Base-by-base conservation (phyloP, 2,797 vertebrate species). In the Trachurus trachurus region DNA sequence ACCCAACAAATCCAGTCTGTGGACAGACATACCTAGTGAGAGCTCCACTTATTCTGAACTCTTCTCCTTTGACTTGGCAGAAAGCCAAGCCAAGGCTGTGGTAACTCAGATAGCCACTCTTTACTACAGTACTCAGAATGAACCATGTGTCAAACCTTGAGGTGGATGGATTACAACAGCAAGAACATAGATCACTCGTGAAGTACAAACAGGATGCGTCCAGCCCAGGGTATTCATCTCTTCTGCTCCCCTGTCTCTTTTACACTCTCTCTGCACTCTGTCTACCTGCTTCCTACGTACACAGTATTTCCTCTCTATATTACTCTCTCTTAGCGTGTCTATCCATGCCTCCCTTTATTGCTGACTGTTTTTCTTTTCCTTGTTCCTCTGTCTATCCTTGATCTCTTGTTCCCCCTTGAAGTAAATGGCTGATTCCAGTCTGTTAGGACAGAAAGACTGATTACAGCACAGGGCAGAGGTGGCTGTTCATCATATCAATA, bases 371-470 rank as follows among this genome's bases (percentile, higher is more conserved):
- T 63, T 58, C 31, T 63, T 63, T 63, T 62, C 13, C 13, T 47
- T 9, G 11, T 68, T 22, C 19, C 11, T 42, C 57, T 52, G 52
- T 83, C 65, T 16, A 9, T 77, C 63, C 85, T 21, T n/a, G 44
- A 68, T 70, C 65, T 68, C 21, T 63, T 78, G 54, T 66, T 37
- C 47, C 22, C 29, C 9, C 53, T 47, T 70, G 44, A 66, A 71
- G 66, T 76, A 76, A 81, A 66, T 60, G 84, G 37, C 74, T 47
- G 60, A 63, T 40, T 71, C 57, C 12, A 39, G 34, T 50, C 60
- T 76, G 88, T 80, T 75, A 80, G 53, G 13, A 21, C 64, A 59
- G 61, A 73, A 82, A 88, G 85, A 91, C 73, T 85, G 87, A 92
- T 88, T 88, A 77, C 81, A 59, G 67, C 6, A 15, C 50, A 76